Evolutionary conservation across 2,888 invertebrate genomes (phyloP).

Genomic region (Coenonympha glycerion): DNA sequence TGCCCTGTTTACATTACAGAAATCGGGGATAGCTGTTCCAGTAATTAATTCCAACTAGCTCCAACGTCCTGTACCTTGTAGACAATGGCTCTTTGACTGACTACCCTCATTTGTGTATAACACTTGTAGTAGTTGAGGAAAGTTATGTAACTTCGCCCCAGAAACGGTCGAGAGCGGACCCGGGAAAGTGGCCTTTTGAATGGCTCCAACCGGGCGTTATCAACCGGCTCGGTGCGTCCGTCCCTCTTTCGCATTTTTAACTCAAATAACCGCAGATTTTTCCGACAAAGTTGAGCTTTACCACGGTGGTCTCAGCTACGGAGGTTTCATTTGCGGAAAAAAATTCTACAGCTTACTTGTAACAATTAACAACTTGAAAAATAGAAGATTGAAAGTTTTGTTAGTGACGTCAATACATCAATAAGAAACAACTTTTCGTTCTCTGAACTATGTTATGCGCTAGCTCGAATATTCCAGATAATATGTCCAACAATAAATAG

Average conservation of each 20-base stretch:
- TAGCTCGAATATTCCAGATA: too few species aligned
- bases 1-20: background rate
- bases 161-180: conserved; percentile 38
- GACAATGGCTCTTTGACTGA: background rate
- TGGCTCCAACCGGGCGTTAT: conserved; percentile 45
- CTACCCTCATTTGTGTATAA: background rate
- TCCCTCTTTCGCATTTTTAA: conserved; percentile 53
- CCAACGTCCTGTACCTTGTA: background rate
- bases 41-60: background rate
- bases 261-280: background rate
- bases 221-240: conserved; percentile 36
- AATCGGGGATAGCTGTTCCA: background rate
- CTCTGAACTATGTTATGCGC: too few species aligned
- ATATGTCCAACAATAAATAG: too few species aligned
- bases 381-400: too few species aligned
- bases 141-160: conserved; percentile 35
- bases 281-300: background rate
- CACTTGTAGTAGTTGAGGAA: background rate
- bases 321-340: too few species aligned
- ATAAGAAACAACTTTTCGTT: too few species aligned
- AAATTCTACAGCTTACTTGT: too few species aligned
- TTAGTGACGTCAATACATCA: too few species aligned
- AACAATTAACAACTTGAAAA: too few species aligned
- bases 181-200: conserved; percentile 37
- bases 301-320: too few species aligned